Conservation (phyloP, 2,888 invertebrate species). For the Mythimna loreyi region DNA sequence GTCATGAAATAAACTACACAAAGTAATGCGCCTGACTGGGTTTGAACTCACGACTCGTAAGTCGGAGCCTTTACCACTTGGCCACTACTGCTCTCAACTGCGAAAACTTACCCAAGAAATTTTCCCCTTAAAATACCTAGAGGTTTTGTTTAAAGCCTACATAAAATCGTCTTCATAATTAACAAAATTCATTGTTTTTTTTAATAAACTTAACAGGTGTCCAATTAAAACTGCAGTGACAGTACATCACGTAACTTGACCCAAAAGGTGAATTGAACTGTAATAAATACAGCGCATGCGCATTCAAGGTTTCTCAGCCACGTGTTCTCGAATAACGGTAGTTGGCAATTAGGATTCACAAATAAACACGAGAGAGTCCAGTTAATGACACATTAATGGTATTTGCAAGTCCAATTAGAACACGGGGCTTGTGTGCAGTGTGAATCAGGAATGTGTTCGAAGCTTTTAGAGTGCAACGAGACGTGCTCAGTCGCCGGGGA, state of each 20-base stretch:
- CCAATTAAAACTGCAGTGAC: not conserved
- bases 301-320: constrained; percentile 34
- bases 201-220: constrained; percentile 8
- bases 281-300: constrained; percentile 18
- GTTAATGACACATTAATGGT: constrained; percentile 49
- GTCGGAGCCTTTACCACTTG: too few species aligned
- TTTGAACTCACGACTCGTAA: too few species aligned
- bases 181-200: not conserved
- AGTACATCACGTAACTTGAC: constrained; percentile 22
- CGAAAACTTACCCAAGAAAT: too few species aligned
- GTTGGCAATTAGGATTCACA: constrained; percentile 54
- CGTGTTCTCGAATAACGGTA: constrained; percentile 50
- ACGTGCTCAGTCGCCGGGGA: constrained; percentile 6
- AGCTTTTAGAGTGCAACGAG: constrained; percentile 46
- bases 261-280: constrained; percentile 26
- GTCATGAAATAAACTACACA: too few species aligned
- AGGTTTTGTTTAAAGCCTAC: not conserved
- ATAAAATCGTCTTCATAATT: not conserved
- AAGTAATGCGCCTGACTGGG: too few species aligned
- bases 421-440: constrained; percentile 37
- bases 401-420: constrained; percentile 59
- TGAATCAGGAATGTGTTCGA: constrained; percentile 45
- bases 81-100: too few species aligned
- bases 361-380: constrained; percentile 58
- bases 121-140: too few species aligned